phyloP scores from a whole-genome alignment of 2,113 vertebrate genomes.

The Macquaria ambigua region DNA sequence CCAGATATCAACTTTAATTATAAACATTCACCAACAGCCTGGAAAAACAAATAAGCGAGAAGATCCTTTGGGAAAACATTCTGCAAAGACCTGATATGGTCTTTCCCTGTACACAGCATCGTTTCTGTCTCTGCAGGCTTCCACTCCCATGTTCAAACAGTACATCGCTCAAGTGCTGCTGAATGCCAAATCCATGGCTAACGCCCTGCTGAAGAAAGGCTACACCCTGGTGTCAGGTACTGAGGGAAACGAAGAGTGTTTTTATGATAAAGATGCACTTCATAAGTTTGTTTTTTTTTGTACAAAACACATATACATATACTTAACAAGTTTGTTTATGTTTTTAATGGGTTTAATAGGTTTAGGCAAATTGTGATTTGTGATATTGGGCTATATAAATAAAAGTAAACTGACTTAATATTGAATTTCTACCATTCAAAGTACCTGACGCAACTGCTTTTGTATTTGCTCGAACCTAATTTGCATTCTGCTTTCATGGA shows the following conservation, averaged over 20 bases:
- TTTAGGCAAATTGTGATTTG: too few species aligned
- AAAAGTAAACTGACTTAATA: not conserved
- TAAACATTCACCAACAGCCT: not conserved
- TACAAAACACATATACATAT: not conserved
- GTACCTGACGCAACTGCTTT: constrained; percentile 23
- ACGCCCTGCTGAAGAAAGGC: constrained; percentile 87
- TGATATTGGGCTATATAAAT: too few species aligned
- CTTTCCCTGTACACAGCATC: constrained; percentile 4
- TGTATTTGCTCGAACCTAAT: constrained; percentile 16
- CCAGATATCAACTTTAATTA: not conserved
- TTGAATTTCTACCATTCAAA: constrained; percentile 10
- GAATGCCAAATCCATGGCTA: constrained; percentile 91
- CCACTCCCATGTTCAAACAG: constrained; percentile 88
- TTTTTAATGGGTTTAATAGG: not conserved
- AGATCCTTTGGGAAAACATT: not conserved
- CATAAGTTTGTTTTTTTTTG: not conserved
- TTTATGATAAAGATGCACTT: not conserved
- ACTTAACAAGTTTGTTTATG: not conserved
- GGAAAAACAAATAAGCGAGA: not conserved
- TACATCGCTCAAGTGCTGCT: constrained; percentile 90
- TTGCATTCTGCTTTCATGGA: constrained; percentile 38
- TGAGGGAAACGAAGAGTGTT: not conserved
- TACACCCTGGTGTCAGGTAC: constrained; percentile 93
- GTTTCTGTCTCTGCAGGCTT: constrained; percentile 82
- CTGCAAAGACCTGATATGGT: not conserved